phyloP scores from a whole-genome alignment of 2,888 invertebrate genomes.

The Leptura quadrifasciata region DNA sequence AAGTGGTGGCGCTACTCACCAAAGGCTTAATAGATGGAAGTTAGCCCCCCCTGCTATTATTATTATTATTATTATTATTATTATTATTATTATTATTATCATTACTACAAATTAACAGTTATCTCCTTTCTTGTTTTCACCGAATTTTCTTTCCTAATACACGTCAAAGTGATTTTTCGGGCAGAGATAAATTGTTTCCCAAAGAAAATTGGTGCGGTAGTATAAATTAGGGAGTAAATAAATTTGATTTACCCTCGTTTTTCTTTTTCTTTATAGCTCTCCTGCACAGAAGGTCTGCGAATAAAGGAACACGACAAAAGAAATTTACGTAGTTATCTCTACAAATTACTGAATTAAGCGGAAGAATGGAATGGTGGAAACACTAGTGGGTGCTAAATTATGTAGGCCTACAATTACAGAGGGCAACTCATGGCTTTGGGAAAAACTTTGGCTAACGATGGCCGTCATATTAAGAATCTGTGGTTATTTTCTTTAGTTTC shows the following conservation, averaged over 20 bases:
- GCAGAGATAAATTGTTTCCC: not conserved
- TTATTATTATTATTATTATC: too few relatives aligned
- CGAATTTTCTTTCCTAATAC: not conserved
- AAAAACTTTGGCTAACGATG: too few relatives aligned
- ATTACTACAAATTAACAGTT: too few relatives aligned
- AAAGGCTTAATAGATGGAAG: too few relatives aligned
- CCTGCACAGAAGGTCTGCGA: not conserved
- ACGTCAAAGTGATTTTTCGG: not conserved
- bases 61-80: too few relatives aligned
- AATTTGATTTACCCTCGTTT: not conserved
- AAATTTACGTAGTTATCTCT: not conserved
- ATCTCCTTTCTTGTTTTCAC: not conserved
- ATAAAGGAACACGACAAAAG: not conserved
- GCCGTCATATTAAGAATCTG: too few relatives aligned
- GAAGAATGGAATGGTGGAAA: not conserved
- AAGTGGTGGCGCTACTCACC: too few relatives aligned
- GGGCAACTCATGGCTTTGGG: too few relatives aligned
- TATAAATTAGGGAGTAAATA: not conserved
- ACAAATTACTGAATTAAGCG: not conserved
- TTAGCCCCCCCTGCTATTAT: too few relatives aligned
- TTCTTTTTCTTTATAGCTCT: conserved; percentile 7
- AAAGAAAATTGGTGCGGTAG: not conserved
- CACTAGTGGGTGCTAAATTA: not conserved
- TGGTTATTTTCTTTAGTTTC: too few relatives aligned
- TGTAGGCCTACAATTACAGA: too few relatives aligned